Evolutionary conservation across 2,113 vertebrate species (phyloP).

Genomic region (Percopsis transmontana): DNA sequence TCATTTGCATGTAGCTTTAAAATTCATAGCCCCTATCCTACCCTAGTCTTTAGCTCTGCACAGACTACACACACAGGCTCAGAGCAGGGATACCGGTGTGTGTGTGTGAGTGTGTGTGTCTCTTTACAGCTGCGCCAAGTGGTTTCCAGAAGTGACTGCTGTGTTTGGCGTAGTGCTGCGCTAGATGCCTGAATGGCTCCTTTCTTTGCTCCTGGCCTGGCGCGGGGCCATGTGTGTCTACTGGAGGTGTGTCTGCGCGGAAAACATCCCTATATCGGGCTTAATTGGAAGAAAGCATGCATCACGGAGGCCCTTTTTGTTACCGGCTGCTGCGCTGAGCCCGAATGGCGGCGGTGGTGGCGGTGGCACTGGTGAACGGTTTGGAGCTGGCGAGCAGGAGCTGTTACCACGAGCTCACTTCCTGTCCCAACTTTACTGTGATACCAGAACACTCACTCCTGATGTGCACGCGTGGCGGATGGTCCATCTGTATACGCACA

Average conservation of each 20-base stretch:
- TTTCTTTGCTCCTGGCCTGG: conserved; percentile 70
- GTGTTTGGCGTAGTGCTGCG: conserved; percentile 67
- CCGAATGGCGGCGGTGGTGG: too few species aligned
- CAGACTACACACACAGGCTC: conserved; percentile 20
- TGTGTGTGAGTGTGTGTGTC: conserved; percentile 16
- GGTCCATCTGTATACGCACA: conserved; percentile 29
- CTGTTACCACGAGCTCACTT: conserved; percentile 16
- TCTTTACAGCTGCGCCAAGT: conserved; percentile 56
- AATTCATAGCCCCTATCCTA: too few species aligned
- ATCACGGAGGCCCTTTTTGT: conserved; percentile 18
- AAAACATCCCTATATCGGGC: conserved; percentile 62
- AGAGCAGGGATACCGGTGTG: conserved; percentile 46
- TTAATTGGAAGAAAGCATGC: conserved; percentile 46
- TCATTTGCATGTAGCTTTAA: too few species aligned
- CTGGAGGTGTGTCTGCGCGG: conserved; percentile 38
- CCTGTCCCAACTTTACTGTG: conserved; percentile 27
- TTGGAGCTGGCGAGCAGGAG: not conserved
- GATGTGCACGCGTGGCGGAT: conserved; percentile 47
- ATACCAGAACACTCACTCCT: conserved; percentile 26
- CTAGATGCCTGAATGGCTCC: conserved; percentile 72
- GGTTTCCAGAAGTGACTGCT: conserved; percentile 82
- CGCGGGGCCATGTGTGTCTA: conserved; percentile 32
- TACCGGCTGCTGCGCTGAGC: not conserved
- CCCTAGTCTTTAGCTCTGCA: conserved; percentile 6
- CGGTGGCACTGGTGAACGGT: too few species aligned